Evolutionary conservation across 2,888 invertebrate species (phyloP), one percentile per base, ranked within the genome.

Genomic region (Archips xylosteana): DNA sequence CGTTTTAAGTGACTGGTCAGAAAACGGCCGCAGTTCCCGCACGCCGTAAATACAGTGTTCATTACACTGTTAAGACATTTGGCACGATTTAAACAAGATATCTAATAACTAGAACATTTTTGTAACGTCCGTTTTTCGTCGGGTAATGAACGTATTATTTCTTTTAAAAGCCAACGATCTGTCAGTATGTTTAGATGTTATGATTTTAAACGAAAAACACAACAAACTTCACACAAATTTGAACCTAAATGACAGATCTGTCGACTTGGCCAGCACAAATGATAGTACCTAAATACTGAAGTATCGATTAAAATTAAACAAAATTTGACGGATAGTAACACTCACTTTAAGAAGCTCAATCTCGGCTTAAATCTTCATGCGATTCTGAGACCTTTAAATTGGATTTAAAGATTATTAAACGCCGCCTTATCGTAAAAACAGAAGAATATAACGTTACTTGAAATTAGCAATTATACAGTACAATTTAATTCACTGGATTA

Each of bases 1-100:
- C 54, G 62, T 69, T 67, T 47, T 57, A 66, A 61, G 66, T 70
- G 73, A 75, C 73, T 70, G 47, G 60, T 57, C 54, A 49, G 54
- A 63, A 61, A 70, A 54, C n/a, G 15, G 42, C 15, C 32, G 12
- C 3, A 12, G 32, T 57, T 23, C 57, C 6, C 57, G 4, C 32
- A 57, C 1, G 57, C 32, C 12, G 57, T 12, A 57, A 57, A 23
- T 57, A 57, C 32, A 23, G 1, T 57, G 32, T 32, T 57, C 4
- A 57, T 57, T 57, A 57, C 57, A 10, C 32, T 4, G 32, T 32
- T 32, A 9, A 57, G 57, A 32, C 12, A 57, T 10, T 57, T 57
- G 49, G 49, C 49, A 49, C 13, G 49, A 13, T 13, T n/a, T 49
- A 49, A 49, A n/a, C 12, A 13, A 49, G 2, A 10, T 13, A 45